Evolutionary conservation across 2,797 vertebrate genomes (phyloP).

Genomic region (Amazona ochrocephala): DNA sequence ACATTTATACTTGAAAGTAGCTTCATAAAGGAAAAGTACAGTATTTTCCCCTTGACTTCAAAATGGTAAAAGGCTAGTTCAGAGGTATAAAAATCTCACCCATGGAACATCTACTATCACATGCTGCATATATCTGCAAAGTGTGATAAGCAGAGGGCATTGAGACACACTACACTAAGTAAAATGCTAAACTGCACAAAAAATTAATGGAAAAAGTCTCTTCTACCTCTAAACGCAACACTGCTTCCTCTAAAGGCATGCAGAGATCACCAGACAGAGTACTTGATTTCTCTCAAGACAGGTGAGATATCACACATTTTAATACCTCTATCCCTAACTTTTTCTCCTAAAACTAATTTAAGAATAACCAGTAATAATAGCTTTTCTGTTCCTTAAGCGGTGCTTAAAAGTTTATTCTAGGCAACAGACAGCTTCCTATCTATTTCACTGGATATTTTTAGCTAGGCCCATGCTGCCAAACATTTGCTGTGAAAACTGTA

Average conservation of each 20-base stretch:
- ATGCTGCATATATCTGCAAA: neutral
- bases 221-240: neutral
- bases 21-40: neutral
- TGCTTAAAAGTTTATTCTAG: neutral
- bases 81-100: neutral
- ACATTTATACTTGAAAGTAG: neutral
- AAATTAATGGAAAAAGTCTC: neutral
- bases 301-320: neutral
- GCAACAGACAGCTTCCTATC: neutral
- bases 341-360: neutral
- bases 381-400: neutral
- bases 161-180: neutral
- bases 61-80: neutral
- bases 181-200: neutral
- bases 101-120: neutral
- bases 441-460: neutral
- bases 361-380: neutral
- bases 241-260: neutral
- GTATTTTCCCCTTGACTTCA: neutral
- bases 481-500: neutral
- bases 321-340: neutral
- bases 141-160: neutral
- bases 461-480: neutral
- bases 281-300: neutral
- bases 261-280: neutral